Base-by-base conservation (phyloP, 2,888 invertebrate species). In the Dynastes hyllus region DNA sequence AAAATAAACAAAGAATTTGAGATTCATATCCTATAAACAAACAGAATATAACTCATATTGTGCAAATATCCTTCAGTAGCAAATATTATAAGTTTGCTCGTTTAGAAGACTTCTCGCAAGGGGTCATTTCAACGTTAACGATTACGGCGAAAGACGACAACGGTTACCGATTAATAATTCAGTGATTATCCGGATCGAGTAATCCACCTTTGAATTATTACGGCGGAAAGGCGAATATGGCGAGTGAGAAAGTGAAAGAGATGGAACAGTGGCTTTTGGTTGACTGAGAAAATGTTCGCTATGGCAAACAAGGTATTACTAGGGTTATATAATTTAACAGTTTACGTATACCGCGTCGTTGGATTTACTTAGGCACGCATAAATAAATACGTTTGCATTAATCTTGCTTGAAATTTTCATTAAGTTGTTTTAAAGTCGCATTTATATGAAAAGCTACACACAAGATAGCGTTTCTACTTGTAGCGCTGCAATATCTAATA, bases 151-250 rank as follows among this genome's bases (percentile, higher is more conserved):
- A 58, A 16, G 70, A 53, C 22, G 58, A 27, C 58, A 58, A 58
- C 73, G 58, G n/a, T 22, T 11, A 8, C 58, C 22, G 61, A 75
- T 75, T 75, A 75, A 75, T 75, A 75, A 75, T 75, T 75, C 73
- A 75, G 73, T 45, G 73, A 75, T 75, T 75, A 75, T 61, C 61
- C 50, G 73, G 73, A 75, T 75, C 61, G 73, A 40, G 45, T 75
- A 75, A 75, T 45, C 73, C 40, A 69, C 69, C 29, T 69, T 61
- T 40, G 45, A 75, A 75, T 45, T 75, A 61, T 58, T 63, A 50
- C 45, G 27, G 45, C 16, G 66, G 16, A 8, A 67, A 22, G 8
- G 67, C n/a, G 63, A 63, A 69, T 51, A 27, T 58, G 16, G 22
- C 55, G 55, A 58, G 51, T 37, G 32, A 13, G 69, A 51, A 51